Evolutionary conservation across 2,113 vertebrate genomes (phyloP), one percentile per base, ranked within the genome.

Genomic region (Anthoscopus minutus): DNA sequence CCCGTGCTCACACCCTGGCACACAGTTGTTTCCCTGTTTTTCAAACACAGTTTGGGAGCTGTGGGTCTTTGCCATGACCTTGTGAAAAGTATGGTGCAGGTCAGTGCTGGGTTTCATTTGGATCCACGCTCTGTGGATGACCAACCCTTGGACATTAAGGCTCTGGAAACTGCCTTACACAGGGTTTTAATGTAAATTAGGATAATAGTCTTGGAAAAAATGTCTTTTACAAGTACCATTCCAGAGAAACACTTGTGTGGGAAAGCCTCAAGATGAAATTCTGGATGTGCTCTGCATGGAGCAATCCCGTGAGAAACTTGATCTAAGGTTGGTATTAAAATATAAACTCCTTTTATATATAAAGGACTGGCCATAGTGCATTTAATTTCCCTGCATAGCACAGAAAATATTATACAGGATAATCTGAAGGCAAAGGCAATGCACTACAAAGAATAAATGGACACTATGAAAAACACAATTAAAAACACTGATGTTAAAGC

Each of bases 271-370:
- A 82, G 93, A 95, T 93, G 89, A 92, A 96, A 88, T 92, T 65
- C 84, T 91, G 95, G 77, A 50, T 72, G 44, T 3, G 2, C 40
- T 80, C 62, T 66, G 28, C 86, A 56, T 24, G 40, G 35, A 91
- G 88, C 69, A 94, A 91, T 81, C 95, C 95, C 95, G n/a, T 13
- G 73, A 96, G 92, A 77, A 92, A 77, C 24, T n/a, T 95, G 58
- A 97, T 94, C 92, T 94, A 79, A 79, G 76, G 53, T 95, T 88
- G 96, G 35, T 65, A 97, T 89, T 96, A 70, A 74, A 94, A 96
- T 91, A 92, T 88, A 94, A 97, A 95, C 91, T 96, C 90, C 77
- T 92, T 93, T 66, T 71, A 72, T 85, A 89, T 54, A 71, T 88
- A 40, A 70, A 89, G 72, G 61, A 81, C 92, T 66, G 76, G 48